Base-by-base conservation (phyloP, 1,140 invertebrate species). In the Drosophila leontia region DNA sequence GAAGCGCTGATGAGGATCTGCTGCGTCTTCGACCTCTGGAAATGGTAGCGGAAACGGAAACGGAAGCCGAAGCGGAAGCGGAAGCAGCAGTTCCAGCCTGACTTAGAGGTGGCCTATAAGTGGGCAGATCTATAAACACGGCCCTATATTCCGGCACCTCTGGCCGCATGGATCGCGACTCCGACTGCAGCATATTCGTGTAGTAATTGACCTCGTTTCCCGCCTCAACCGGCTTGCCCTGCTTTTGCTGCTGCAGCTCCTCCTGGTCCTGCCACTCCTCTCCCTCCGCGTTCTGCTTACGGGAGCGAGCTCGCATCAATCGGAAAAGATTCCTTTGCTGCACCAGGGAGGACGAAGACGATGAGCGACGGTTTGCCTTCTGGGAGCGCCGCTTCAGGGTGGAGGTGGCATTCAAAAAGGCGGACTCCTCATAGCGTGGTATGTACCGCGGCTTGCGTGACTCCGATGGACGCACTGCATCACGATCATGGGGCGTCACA, bases 381-480 rank as follows among this genome's bases (percentile, higher is more conserved):
- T 50, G 32, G 7, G 32, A 26, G 12, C 48, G 47, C 11, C 29
- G 42, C 59, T 23, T 37, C 15, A 37, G 15, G 7, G 26, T n/a
- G 42, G 26, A 17, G 47, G 17, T 86, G 47, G 35, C 53, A 12
- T 80, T 86, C 1, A 85, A 67, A 12, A 85, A 85, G 11, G 81
- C 75, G 0, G 78, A 65, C 70, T 92, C 84, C 67, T 92, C 91
- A 62, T 92, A 92, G 35, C 91, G 91, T 0, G 91, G 91, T 42
- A 92, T 92, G 44, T 92, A 92, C n/a, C 91, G 91, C 2, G 91
- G 91, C 58, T 92, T 92, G n/a, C 91, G 79, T 0, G 64, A 82
- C 23, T 76, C 72, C 0, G 71, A 70, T 2, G 50, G 17, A 35
- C 63, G 63, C 8, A 42, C 32, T 3, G 47, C 41, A 1, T 76